Evolutionary conservation across 92 coral and sea anemone genomes (phyloP).

Genomic region (Desmophyllum pertusum): DNA sequence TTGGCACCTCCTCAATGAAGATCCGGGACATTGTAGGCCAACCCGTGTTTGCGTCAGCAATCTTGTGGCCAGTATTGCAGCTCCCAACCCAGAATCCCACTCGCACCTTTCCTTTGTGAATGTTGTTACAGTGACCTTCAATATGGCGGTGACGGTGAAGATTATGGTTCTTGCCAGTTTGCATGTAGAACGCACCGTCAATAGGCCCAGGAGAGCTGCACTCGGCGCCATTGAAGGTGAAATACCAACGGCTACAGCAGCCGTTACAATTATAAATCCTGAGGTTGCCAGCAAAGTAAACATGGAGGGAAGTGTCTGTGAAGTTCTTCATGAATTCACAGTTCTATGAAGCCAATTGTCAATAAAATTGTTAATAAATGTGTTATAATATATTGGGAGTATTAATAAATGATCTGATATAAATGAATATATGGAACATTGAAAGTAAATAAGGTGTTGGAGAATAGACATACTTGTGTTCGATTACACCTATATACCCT

Average conservation of each 20-base stretch:
- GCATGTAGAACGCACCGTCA: constrained; percentile 42
- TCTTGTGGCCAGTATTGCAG: not conserved
- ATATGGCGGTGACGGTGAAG: constrained; percentile 35
- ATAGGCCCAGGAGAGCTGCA: constrained; percentile 53
- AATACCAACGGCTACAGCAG: constrained; percentile 72
- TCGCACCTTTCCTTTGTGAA: constrained; percentile 39
- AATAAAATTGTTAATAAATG: no score
- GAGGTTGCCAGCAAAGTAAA: constrained; percentile 34
- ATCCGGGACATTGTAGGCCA: constrained; percentile 19
- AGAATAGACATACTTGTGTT: no score
- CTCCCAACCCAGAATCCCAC: constrained; percentile 65
- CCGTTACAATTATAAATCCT: constrained; percentile 7
- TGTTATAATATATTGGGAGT: no score
- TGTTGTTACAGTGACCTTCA: constrained; percentile 52
- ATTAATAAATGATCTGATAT: no score
- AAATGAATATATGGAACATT: no score
- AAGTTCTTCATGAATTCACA: constrained; percentile 3
- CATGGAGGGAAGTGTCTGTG: constrained; percentile 2
- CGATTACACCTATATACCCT: no score
- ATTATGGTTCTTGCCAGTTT: not conserved
- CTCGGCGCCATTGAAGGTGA: constrained; percentile 61
- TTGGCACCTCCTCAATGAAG: constrained; percentile 32
- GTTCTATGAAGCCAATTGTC: not conserved
- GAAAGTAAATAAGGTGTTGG: no score
- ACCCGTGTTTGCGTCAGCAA: constrained; percentile 13